Base-by-base conservation (phyloP, 2,797 vertebrate species). In the Dallia pectoralis region DNA sequence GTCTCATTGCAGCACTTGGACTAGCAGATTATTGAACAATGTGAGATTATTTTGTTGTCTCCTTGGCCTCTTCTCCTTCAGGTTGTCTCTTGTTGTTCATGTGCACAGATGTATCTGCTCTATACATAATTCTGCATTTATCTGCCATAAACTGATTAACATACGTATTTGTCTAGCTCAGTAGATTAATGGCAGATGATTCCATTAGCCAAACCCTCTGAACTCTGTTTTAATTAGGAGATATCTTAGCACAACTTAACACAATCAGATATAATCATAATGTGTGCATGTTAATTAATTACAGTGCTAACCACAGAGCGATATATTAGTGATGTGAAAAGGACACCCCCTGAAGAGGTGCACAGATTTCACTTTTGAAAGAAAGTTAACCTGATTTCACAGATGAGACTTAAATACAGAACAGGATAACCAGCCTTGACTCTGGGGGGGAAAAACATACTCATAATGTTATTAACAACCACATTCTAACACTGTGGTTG, bases 141-240 rank as follows among this genome's bases (percentile, higher is more conserved):
- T 85, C 77, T 30, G 79, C 74, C 40, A 72, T 86, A 80, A 84
- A 82, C 83, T 32, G 33, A 82, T 68, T 48, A 22, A 47, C 77
- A 71, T 82, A 53, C 44, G 33, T 27, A 32, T 40, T 11, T 68
- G 73, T n/a, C 32, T 67, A 33, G 40, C 32, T 89, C 74, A 82
- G 79, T 83, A 90, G 88, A 91, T 91, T 90, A 89, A 91, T 87
- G 77, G 69, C 80, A 84, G 81, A 84, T 81, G 81, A 91, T 90
- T 90, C 84, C 88, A 91, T 91, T 88, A 89, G 77, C 81, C 79
- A 73, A 79, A 85, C 89, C 87, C 88, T 88, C 86, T 87, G 85
- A 89, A 89, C 87, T 74, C 76, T 4, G 14, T 77, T 84, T 87
- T 90, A 90, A 89, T 89, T 80, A 84, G 84, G 81, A 75, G 83